Evolutionary conservation across 2,888 invertebrate genomes (phyloP), one percentile per base, ranked within the genome.

Genomic region (Enoplolaimus lenunculus): DNA sequence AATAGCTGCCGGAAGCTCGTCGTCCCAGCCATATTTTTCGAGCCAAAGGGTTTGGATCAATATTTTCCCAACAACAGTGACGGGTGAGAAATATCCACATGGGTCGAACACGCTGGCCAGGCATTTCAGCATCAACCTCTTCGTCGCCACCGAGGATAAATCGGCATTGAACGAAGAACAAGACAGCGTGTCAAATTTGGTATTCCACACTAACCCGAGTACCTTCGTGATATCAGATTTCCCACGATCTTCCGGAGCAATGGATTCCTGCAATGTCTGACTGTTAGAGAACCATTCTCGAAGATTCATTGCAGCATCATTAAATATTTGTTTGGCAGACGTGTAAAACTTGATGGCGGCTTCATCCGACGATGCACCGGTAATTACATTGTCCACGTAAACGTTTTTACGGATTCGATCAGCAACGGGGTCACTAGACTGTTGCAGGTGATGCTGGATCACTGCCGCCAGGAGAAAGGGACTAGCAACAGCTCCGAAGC

Each of bases 321-420:
- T 7, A 26, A 62, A 62, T 33, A 62, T 30, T 33, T 62, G 13
- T 33, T 62, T 62, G 13, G 64, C 64, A 30, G 28, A 29, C 13
- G 7, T 13, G n/a, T 62, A 62, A 26, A 13, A 62, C 31, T 62
- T 7, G 7, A 7, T 21, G 16, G 57, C 57, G 57, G 57, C 57
- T 57, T 57, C 57, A 16, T 21, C 57, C n/a, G 57, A 57, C 29
- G 7, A 7, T 16, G 7, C 64, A 34, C 59, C 2, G 29, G 34
- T 2, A 74, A 67, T n/a, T 16, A 59, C 1, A 74, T 75, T 60
- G 71, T 75, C 75, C 2, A 74, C 75, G 65, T 74, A 74, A n/a
- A n/a, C n/a, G n/a, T 57, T 57, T 57, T 57, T 57, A 21, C 21
- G n/a, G n/a, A 57, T 57, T 21, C 26, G 13, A 57, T 57, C 26